Evolutionary conservation across 1,140 invertebrate genomes (phyloP), one percentile per base, ranked within the genome.

Genomic region (Pantala flavescens): DNA sequence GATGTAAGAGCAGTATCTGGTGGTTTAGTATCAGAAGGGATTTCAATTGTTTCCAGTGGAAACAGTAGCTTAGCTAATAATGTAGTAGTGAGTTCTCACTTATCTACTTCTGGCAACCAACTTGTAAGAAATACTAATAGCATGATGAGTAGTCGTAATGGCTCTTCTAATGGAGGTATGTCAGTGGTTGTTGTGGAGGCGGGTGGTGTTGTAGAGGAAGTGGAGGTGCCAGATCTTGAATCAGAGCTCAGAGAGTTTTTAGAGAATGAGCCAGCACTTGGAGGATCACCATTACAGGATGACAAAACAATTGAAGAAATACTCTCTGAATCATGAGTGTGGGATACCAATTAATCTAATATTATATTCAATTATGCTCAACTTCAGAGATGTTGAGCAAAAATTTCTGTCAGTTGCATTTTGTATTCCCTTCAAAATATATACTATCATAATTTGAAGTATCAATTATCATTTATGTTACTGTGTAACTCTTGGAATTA

Each of bases 221-320:
- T 77, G 2, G 84, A 84, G 43, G 75, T 75, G 63, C 55, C 76
- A 10, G 90, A 91, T 82, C 80, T 90, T 73, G 90, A 90, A 80
- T 87, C 87, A 1, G 89, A 91, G 77, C 77, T 90, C n/a, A 84
- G 89, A 11, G 89, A 90, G 80, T 90, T 90, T 81, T 81, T 91
- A 14, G 90, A 90, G 81, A 87, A 85, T 80, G 87, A 88, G 79
- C 84, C 87, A 63, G 85, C 86, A 24, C 81, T 88, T 43, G 83
- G 83, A 49, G 85, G 86, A 55, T 87, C 86, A 55, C 87, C 87
- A n/a, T 80, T 89, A 19, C 86, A 87, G 76, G 86, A 87, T 76
- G 86, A 87, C 73, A 87, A 87, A 78, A 87, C 87, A 21, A 83
- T 88, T 73, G 87, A 88, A 78, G 87, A 88, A 77, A 88, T 88